phyloP scores from a whole-genome alignment of 1,140 invertebrate species.

The Leptestheria dahalacensis region DNA sequence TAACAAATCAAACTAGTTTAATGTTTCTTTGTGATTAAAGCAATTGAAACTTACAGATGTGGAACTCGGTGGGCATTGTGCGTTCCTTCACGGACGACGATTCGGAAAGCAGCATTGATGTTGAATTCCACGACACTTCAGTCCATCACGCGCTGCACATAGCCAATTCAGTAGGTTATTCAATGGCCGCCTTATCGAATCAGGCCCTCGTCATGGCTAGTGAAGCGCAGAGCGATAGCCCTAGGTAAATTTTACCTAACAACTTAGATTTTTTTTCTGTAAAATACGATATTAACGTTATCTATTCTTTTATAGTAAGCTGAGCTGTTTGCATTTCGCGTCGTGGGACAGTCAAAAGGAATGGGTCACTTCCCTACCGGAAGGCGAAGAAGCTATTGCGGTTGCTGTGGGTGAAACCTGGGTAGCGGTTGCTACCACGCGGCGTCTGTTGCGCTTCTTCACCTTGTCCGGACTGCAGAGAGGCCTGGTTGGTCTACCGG shows the following conservation, averaged over 20 bases:
- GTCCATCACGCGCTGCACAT: constrained; percentile 80
- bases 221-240: constrained; percentile 34
- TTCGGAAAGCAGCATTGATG: constrained; percentile 60
- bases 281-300: constrained; percentile 15
- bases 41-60: constrained; percentile 39
- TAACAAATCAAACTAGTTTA: not conserved
- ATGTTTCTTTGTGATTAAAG: too few relatives aligned
- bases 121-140: constrained; percentile 86
- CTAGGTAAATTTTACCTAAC: constrained; percentile 30
- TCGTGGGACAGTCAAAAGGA: constrained; percentile 70
- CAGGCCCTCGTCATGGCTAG: constrained; percentile 65
- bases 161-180: constrained; percentile 58
- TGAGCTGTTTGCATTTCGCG: constrained; percentile 55
- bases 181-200: constrained; percentile 65
- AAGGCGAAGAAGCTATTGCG: constrained; percentile 56
- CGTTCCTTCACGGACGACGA: constrained; percentile 50
- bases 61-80: constrained; percentile 72
- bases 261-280: constrained; percentile 13
- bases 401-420: constrained; percentile 53
- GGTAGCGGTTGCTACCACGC: constrained; percentile 59
- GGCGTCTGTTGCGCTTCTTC: constrained; percentile 60
- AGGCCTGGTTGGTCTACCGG: constrained; percentile 54
- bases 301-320: constrained; percentile 35
- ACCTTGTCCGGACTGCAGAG: constrained; percentile 70
- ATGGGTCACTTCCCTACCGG: constrained; percentile 61